These are phyloP conservation scores for Vimba vimba DNA, from an alignment of 2,113 vertebrate genomes.

Conservation along the genomic window DNA sequence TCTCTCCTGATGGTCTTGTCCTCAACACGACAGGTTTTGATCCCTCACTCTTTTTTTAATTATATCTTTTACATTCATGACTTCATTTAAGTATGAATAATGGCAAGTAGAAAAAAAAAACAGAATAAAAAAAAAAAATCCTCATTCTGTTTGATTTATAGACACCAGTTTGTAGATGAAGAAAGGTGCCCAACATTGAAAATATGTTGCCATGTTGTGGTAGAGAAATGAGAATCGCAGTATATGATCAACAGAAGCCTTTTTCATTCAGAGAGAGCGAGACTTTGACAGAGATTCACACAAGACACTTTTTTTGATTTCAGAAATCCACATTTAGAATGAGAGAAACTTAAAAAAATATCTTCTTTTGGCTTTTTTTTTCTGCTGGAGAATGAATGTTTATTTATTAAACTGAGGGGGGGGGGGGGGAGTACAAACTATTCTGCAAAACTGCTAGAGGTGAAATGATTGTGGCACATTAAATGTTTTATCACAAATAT, in stretches of 20 bases:
- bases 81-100: constrained; percentile 25
- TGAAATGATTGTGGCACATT: constrained; percentile 60
- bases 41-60: constrained; percentile 66
- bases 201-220: constrained; percentile 32
- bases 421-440: constrained; percentile 44
- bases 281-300: constrained; percentile 64
- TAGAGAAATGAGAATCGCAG: constrained; percentile 40
- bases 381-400: constrained; percentile 82
- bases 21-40: constrained; percentile 44
- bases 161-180: constrained; percentile 74
- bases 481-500: constrained; percentile 72
- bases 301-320: constrained; percentile 76
- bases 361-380: constrained; percentile 74
- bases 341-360: constrained; percentile 57
- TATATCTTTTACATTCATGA: constrained; percentile 22
- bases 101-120: constrained; percentile 12
- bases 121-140: constrained; percentile 26
- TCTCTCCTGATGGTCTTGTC: constrained; percentile 31
- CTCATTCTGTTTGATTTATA: constrained; percentile 66
- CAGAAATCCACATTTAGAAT: constrained; percentile 64
- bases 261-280: constrained; percentile 4
- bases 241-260: constrained; percentile 49
- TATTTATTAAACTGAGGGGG: constrained; percentile 69
- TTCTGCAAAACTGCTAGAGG: constrained; percentile 74
- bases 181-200: constrained; percentile 37